phyloP scores from a whole-genome alignment of 2,797 vertebrate genomes.

The Vireo griseus region DNA sequence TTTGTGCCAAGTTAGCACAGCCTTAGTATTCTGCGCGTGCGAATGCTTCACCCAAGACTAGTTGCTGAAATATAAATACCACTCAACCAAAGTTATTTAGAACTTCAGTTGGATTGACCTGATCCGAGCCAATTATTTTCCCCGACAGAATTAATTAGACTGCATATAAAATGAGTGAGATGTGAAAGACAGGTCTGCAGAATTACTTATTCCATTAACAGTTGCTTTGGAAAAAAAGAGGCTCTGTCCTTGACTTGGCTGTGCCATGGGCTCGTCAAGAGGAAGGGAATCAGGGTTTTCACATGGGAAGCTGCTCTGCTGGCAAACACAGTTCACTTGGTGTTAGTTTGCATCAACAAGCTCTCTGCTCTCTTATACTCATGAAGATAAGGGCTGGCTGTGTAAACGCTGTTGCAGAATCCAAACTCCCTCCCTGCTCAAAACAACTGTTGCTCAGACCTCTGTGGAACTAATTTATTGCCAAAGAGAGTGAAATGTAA shows the following conservation, averaged over 20 bases:
- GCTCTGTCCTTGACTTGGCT: conserved; percentile 43
- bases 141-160: conserved; percentile 68
- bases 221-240: not conserved
- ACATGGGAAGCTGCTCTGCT: conserved; percentile 17
- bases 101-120: conserved; percentile 56
- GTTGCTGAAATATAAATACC: conserved; percentile 63
- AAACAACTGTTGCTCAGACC: conserved; percentile 50
- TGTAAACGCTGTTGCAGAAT: not conserved
- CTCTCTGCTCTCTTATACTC: not conserved
- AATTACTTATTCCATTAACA: conserved; percentile 52
- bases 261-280: not conserved
- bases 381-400: conserved; percentile 22
- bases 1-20: conserved; percentile 29
- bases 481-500: conserved; percentile 32
- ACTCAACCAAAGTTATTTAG: conserved; percentile 62
- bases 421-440: not conserved
- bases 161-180: conserved; percentile 65
- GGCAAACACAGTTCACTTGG: conserved; percentile 3
- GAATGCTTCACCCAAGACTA: conserved; percentile 40
- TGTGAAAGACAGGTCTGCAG: conserved; percentile 54
- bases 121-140: conserved; percentile 70
- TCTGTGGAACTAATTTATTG: conserved; percentile 36
- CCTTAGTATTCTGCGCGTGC: conserved; percentile 47
- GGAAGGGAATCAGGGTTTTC: conserved; percentile 10
- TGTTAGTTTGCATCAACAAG: conserved; percentile 22